phyloP scores from a whole-genome alignment of 2,113 vertebrate genomes.

The Orthonyx spaldingii region DNA sequence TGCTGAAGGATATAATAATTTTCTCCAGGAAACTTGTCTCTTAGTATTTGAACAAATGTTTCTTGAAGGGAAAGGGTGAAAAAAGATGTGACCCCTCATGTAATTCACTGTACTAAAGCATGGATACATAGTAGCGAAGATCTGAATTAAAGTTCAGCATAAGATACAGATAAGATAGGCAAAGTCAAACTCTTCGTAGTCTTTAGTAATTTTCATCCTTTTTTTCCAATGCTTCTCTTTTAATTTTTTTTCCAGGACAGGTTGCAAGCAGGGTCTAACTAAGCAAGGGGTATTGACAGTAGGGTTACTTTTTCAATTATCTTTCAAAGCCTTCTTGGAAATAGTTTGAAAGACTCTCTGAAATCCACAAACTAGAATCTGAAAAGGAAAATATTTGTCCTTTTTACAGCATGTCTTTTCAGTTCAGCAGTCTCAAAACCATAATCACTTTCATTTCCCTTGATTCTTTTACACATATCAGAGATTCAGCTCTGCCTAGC shows the following conservation, averaged over 20 bases:
- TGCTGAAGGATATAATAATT: background rate
- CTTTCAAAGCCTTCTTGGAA: background rate
- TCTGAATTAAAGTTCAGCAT: background rate
- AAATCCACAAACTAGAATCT: background rate
- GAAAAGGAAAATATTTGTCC: background rate
- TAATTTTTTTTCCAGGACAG: background rate
- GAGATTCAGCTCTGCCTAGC: background rate
- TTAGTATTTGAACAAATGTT: background rate
- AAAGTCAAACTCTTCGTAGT: background rate
- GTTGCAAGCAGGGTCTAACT: background rate
- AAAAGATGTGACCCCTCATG: background rate
- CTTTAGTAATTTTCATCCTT: background rate
- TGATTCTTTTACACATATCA: background rate
- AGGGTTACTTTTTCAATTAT: background rate
- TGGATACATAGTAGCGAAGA: background rate
- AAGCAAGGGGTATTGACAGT: background rate
- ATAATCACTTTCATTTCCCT: background rate
- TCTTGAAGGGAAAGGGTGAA: background rate
- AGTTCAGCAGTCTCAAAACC: background rate
- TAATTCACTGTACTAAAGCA: background rate
- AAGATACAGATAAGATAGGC: background rate
- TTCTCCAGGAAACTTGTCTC: background rate
- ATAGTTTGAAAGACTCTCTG: background rate
- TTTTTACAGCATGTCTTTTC: background rate
- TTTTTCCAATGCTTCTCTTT: background rate